Base-by-base conservation (phyloP, 2,797 vertebrate genomes). In the Benthosema pterotum region DNA sequence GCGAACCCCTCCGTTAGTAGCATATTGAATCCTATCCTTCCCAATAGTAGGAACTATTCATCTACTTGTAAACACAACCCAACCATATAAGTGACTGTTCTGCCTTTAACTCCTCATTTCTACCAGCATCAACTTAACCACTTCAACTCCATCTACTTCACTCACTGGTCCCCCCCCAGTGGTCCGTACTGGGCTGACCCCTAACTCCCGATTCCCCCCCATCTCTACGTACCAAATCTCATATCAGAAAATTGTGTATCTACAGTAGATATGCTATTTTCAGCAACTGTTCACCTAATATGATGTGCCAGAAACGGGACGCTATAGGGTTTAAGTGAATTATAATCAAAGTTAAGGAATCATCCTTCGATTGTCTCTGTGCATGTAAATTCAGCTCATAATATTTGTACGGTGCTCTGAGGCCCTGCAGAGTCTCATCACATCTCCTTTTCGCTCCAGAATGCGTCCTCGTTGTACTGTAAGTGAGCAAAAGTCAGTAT, bases 331-430 rank as follows among this genome's bases (percentile, higher is more conserved):
- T 38, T 9, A 38, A 11, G 32, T 38, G 32, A n/a, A 2, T 85
- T 68, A 73, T 68, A 73, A 81, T 73, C 65, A 83, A 84, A 75
- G 78, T 84, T 83, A 43, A 77, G 84, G 57, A 52, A n/a, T 63
- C 4, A 47, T 72, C 68, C 69, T 80, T 72, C 74, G 67, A 73
- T 80, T 65, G 32, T 84, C 65, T 78, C 77, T 74, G 72, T 91
- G 91, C 89, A 88, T 91, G 91, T 61, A 88, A 73, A 83, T 87
- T 79, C 87, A 80, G 87, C 63, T 83, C 87, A 82, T 92, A n/a
- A 89, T 93, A 92, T 93, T 83, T 92, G 80, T 91, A 84, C 85
- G 75, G 64, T 80, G 81, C 88, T 89, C 87, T 92, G 76, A 88
- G 83, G 78, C 65, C 60, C 63, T 71, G 60, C 57, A 57, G 48